A percentile compares a stretch with the other conserved stretches of the same genome.
Conservation (phyloP, 1,140 invertebrate genomes). For the Heterodera schachtii region DNA sequence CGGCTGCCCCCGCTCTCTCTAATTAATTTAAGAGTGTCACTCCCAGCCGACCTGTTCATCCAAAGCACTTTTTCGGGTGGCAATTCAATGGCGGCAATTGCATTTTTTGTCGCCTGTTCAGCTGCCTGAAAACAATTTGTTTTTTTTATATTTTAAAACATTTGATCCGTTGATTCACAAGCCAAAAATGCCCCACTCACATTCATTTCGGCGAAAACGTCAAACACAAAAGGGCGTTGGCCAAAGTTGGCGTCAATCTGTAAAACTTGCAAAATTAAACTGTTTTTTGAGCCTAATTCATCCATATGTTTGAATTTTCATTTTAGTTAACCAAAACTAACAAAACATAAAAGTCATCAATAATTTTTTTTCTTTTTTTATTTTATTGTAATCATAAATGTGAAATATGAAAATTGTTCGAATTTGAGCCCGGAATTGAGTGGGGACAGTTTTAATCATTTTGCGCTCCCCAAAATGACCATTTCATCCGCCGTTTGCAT, state of each 20-base stretch:
- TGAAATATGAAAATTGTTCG: too few species aligned
- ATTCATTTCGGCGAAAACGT: constrained; percentile 91
- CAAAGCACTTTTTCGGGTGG: constrained; percentile 53
- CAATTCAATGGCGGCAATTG: constrained; percentile 39
- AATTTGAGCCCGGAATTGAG: too few species aligned
- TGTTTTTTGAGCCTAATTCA: neutral
- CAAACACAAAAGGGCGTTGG: constrained; percentile 92
- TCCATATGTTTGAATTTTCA: neutral
- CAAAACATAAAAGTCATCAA: too few species aligned
- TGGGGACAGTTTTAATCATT: neutral
- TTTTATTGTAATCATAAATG: too few species aligned
- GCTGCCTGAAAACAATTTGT: constrained; percentile 22
- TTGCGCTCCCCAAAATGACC: constrained; percentile 68
- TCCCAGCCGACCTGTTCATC: constrained; percentile 45
- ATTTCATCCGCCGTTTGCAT: constrained; percentile 96
- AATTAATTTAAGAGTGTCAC: too few species aligned
- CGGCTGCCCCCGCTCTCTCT: too few species aligned
- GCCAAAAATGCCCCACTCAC: constrained; percentile 48
- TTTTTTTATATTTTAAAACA: constrained; percentile 11
- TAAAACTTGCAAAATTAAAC: too few species aligned
- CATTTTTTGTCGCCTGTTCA: constrained; percentile 14
- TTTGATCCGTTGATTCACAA: constrained; percentile 40
- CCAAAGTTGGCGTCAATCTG: constrained; percentile 92
- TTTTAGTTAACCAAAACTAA: too few species aligned
- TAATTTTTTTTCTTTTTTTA: too few species aligned